Evolutionary conservation across 1,140 invertebrate species (phyloP), one percentile per base, ranked within the genome.

Genomic region (Tetramorium simillimum): DNA sequence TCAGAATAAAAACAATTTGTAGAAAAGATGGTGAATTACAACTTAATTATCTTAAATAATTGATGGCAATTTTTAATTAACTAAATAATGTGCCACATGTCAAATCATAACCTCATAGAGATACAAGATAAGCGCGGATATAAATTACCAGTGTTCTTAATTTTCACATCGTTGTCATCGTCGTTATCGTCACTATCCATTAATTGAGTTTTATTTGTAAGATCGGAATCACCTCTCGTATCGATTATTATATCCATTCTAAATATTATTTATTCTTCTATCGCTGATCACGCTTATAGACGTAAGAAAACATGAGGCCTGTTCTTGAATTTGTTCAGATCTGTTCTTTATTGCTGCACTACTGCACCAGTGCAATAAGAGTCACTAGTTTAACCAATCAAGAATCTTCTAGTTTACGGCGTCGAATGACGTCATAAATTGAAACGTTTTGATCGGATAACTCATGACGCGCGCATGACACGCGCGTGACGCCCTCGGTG

Each of bases 231-330:
- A 33, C 94, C 94, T 58, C 33, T 28, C 7, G 92, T 94, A 89
- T 94, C 94, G 37, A 94, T 93, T 86, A 94, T 86, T 86, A 94
- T 91, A 73, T 92, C 87, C 94, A 94, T 94, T 69, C 3, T 58
- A 21, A 67, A 37, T 63, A 18, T 33, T 37, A 10, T 37, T 28
- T 37, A 24, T 14, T 24, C 24, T 12, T 60, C 14, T 24, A 2
- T 58, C 1, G 58, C 21, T 58, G 1, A 56, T 56, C 12, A 46
- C 12, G 12, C 12, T 46, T 1, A 33, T 33, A 3, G 33, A 33
- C 3, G 33, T 4, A 28, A n/a, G n/a, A n/a, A n/a, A n/a, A n/a
- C n/a, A n/a, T n/a, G n/a, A n/a, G n/a, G n/a, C n/a, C n/a, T n/a
- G n/a, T n/a, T n/a, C n/a, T n/a, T n/a, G n/a, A n/a, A n/a, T n/a